Percentiles rank a stretch among this genome's conserved stretches.
Evolutionary conservation across 2,113 vertebrate genomes (phyloP).

Genomic region (Oncorhynchus gorbuscha): DNA sequence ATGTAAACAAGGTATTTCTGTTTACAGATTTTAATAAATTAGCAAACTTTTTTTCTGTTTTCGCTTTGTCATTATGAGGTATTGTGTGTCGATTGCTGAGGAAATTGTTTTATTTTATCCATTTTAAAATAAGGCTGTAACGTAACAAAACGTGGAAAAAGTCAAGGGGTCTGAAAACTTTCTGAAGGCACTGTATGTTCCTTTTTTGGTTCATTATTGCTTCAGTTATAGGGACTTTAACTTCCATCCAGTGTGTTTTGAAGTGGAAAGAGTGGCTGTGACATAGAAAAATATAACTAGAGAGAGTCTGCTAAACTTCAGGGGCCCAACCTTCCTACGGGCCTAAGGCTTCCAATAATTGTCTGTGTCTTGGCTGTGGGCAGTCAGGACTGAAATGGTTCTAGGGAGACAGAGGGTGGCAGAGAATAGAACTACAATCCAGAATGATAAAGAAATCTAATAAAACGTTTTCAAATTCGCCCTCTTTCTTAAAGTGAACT

Average conservation of each 20-base stretch:
- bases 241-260: slow-evolving; percentile 59
- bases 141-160: no score
- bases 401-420: slow-evolving; percentile 8
- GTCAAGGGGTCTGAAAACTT: no score
- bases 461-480: slow-evolving; percentile 21
- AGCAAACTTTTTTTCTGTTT: no score
- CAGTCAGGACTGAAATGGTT: background rate
- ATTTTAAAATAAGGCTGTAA: no score
- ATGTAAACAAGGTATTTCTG: no score
- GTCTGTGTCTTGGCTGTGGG: background rate
- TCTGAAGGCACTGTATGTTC: slow-evolving; percentile 25
- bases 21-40: no score
- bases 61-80: no score
- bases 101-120: no score
- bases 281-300: slow-evolving; percentile 46
- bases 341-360: background rate
- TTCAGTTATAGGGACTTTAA: slow-evolving; percentile 40
- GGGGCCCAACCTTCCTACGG: background rate
- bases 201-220: slow-evolving; percentile 86
- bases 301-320: slow-evolving; percentile 6
- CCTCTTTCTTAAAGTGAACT: slow-evolving; percentile 37
- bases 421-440: slow-evolving; percentile 41
- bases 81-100: no score
- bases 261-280: slow-evolving; percentile 36
- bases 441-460: slow-evolving; percentile 25